phyloP scores from a whole-genome alignment of 2,888 invertebrate genomes.

The Teleiodes luculella region DNA sequence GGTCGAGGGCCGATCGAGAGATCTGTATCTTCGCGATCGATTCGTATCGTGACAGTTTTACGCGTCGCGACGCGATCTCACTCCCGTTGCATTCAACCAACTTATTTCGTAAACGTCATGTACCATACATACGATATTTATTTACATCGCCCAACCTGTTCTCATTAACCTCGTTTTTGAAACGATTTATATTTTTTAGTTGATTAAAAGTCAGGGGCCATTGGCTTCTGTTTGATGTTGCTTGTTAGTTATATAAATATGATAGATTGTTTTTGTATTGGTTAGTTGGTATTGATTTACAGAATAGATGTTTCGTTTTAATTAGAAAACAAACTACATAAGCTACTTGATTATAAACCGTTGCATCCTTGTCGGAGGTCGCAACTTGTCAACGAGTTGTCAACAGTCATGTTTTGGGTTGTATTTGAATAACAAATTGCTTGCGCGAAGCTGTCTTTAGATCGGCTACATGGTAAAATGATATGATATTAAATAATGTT shows the following conservation, averaged over 20 bases:
- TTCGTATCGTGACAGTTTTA: constrained; percentile 72
- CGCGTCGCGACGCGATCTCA: constrained; percentile 59
- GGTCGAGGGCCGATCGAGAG: constrained; percentile 42
- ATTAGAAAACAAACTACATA: constrained; percentile 3
- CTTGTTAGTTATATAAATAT: neutral
- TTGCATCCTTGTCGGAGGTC: constrained; percentile 34
- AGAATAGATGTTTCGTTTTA: neutral
- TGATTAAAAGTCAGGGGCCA: constrained; percentile 1
- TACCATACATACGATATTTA: constrained; percentile 5
- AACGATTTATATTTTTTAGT: constrained; percentile 3
- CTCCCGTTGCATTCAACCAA: constrained; percentile 39
- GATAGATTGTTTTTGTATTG: neutral
- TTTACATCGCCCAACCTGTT: neutral
- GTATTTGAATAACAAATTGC: constrained; percentile 50
- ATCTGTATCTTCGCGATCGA: constrained; percentile 64
- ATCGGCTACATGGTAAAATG: constrained; percentile 18
- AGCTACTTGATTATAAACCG: constrained; percentile 16
- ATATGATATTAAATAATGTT: constrained; percentile 14
- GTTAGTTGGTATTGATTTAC: neutral
- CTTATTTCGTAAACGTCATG: constrained; percentile 17
- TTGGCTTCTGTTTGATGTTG: neutral
- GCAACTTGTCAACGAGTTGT: constrained; percentile 40
- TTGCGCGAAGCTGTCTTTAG: constrained; percentile 32
- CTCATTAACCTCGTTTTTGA: constrained; percentile 16
- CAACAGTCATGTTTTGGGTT: constrained; percentile 39